Evolutionary conservation across 2,797 vertebrate genomes (phyloP), one percentile per base, ranked within the genome.

Genomic region (Eulemur rubriventer): DNA sequence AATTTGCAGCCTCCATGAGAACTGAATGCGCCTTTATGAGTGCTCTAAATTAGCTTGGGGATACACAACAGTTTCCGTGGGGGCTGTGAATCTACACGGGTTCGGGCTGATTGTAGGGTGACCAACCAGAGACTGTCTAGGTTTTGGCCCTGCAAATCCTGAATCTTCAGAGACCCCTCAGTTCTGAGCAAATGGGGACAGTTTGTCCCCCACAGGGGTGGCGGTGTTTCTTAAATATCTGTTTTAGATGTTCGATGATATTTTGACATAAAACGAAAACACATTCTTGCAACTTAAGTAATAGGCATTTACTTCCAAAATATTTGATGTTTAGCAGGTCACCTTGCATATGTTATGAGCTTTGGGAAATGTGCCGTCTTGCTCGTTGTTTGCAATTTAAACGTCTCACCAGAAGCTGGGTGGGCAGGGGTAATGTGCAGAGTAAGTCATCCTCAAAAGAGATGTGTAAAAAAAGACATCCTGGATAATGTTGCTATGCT

Each of bases 371-470:
- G 50, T 72, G 67, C 26, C 17, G 76, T 79, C 63, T 52, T 84
- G 13, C 8, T 92, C 41, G 87, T 85, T 94, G 61, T 89, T 95
- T 95, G 52, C 28, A 93, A 76, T 76, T 65, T 87, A 94, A 95
- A 90, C 87, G 63, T 90, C 90, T 92, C 38, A 28, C 17, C 9
- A 46, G 90, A 95, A 91, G 55, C 57, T 73, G 81, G 52, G 79
- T 63, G 69, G 35, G 30, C 43, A 78, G 52, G 61, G 80, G 20
- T 55, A 11, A 52, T 70, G 33, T 79, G 24, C 20, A 81, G 38
- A 92, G 65, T 72, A 33, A 96, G 20, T 63, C 55, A 90, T 72
- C 30, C 24, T 93, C 46, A 28, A 61, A 89, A 87, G 80, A 88
- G 43, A 78, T 11, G 11, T 41, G n/a, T 43, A 63, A 72, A 89